Percentiles rank a stretch among this genome's conserved stretches.
Evolutionary conservation across 1,140 invertebrate species (phyloP).

Genomic region (Caenorhabditis remanei): DNA sequence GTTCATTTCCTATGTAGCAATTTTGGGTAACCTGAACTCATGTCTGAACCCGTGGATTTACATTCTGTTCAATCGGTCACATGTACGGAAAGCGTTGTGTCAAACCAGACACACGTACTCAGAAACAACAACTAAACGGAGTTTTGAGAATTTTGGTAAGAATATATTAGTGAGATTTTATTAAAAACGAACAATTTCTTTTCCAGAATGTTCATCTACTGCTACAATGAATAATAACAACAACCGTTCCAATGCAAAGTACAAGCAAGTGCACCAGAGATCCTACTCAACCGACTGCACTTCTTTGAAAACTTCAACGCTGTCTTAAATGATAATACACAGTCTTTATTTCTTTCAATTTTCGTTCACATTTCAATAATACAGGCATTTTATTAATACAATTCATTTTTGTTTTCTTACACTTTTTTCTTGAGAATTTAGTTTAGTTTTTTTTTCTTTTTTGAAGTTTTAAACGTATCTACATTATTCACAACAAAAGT

Average conservation of each 20-base stretch:
- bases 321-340: background rate
- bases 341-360: background rate
- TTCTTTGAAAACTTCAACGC: background rate
- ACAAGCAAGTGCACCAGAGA: constrained; percentile 4
- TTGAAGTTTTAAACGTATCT: background rate
- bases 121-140: background rate
- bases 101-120: background rate
- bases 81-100: constrained; percentile 55
- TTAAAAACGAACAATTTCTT: too few species aligned
- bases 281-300: constrained; percentile 1
- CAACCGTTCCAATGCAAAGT: background rate
- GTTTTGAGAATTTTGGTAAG: constrained; percentile 34
- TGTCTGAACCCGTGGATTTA: constrained; percentile 88
- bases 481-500: constrained; percentile 26
- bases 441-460: too few species aligned
- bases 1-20: constrained; percentile 82
- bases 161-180: background rate
- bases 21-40: constrained; percentile 85
- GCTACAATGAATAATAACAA: background rate
- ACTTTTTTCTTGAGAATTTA: background rate
- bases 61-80: constrained; percentile 82
- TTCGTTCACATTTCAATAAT: constrained; percentile 10
- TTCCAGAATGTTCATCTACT: constrained; percentile 11
- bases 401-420: background rate
- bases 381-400: constrained; percentile 51